phyloP scores from a whole-genome alignment of 2,113 vertebrate species.

The Entomyzon cyanotis region DNA sequence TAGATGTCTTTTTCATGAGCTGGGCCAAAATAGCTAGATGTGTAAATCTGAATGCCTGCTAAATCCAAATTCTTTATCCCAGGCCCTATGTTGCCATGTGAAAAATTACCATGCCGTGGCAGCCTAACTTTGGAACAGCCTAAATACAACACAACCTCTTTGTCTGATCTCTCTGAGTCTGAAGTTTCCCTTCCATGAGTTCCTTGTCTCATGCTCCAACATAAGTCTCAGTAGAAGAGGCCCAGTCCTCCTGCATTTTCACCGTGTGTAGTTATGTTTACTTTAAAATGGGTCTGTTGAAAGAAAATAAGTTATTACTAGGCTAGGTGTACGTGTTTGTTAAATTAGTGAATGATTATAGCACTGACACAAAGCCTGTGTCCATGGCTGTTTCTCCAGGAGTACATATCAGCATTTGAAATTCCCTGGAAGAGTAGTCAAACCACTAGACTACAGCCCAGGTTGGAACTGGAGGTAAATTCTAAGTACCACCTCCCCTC shows the following conservation, averaged over 20 bases:
- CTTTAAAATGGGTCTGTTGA: not conserved
- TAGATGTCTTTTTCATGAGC: too few relatives aligned
- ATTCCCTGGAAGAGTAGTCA: not conserved
- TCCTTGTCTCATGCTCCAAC: rapidly evolving
- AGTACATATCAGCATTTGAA: not conserved
- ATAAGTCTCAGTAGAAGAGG: not conserved
- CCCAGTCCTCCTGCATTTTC: not conserved
- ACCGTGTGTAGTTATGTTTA: not conserved
- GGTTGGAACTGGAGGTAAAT: not conserved
- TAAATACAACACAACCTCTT: not conserved
- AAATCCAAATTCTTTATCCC: not conserved
- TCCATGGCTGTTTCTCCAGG: not conserved
- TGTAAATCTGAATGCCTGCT: not conserved
- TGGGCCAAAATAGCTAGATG: too few relatives aligned
- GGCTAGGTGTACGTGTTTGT: rapidly evolving
- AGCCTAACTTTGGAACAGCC: not conserved
- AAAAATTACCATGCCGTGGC: not conserved
- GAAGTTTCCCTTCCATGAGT: not conserved
- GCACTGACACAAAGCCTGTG: not conserved
- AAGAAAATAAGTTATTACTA: not conserved
- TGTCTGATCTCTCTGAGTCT: not conserved
- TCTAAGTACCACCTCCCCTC: rapidly evolving
- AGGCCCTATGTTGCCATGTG: not conserved
- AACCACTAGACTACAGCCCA: not conserved
- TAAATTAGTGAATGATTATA: not conserved